Evolutionary conservation across 2,888 invertebrate species (phyloP).

Genomic region (Papilio demoleus): DNA sequence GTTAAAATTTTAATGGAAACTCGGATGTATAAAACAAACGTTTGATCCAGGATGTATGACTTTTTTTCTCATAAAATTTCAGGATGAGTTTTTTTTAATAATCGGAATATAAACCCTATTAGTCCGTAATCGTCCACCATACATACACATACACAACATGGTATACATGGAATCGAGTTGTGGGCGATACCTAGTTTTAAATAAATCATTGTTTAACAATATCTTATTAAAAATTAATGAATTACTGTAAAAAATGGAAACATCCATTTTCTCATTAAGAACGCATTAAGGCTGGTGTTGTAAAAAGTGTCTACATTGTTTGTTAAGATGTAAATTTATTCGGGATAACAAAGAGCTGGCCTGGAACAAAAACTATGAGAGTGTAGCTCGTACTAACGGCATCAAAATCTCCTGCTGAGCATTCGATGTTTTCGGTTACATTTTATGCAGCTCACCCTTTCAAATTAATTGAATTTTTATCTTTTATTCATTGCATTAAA

Average conservation of each 20-base stretch:
- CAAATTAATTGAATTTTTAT: neutral
- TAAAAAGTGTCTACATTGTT: conserved; percentile 70
- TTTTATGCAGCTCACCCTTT: neutral
- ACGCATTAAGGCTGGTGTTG: conserved; percentile 64
- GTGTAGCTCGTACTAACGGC: conserved; percentile 43
- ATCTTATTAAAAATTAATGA: conserved; percentile 30
- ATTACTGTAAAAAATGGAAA: conserved; percentile 48
- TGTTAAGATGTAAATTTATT: conserved; percentile 80
- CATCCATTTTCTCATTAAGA: conserved; percentile 65
- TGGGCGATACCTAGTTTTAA: too few relatives aligned
- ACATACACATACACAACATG: too few relatives aligned
- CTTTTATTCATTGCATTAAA: neutral
- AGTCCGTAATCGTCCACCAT: too few relatives aligned
- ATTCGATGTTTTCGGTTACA: neutral
- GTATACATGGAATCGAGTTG: too few relatives aligned
- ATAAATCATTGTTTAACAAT: neutral
- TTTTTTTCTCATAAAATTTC: too few relatives aligned
- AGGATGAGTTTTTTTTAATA: too few relatives aligned
- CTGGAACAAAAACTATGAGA: conserved; percentile 69
- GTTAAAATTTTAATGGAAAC: too few relatives aligned
- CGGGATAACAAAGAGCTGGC: conserved; percentile 65
- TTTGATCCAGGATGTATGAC: too few relatives aligned
- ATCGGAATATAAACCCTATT: too few relatives aligned
- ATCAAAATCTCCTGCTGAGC: conserved; percentile 6
- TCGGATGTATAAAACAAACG: too few relatives aligned